A percentile compares a stretch with the other conserved stretches of the same genome.
phyloP scores from a whole-genome alignment of 2,888 invertebrate species.

The Trissoscelio sp. region DNA sequence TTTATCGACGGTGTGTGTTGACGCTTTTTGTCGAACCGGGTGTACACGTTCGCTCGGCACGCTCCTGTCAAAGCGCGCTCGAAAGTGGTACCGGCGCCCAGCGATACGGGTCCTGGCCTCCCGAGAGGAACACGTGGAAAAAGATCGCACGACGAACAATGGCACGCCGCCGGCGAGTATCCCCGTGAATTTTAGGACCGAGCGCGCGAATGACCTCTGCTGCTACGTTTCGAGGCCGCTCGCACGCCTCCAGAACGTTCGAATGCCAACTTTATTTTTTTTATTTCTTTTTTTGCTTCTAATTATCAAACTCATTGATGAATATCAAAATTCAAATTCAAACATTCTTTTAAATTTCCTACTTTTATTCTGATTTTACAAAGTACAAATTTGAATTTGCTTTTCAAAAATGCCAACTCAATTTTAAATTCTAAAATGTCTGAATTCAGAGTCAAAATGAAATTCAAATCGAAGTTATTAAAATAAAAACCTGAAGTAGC shows the following conservation, averaged over 20 bases:
- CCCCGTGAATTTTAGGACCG: conserved; percentile 27
- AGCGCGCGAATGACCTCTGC: conserved; percentile 45
- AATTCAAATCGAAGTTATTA: too few relatives aligned
- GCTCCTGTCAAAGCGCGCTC: conserved; percentile 17
- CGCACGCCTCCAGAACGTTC: conserved; percentile 5
- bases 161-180: conserved; percentile 20
- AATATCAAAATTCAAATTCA: too few relatives aligned
- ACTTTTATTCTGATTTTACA: too few relatives aligned
- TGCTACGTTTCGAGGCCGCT: conserved; percentile 23
- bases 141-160: conserved; percentile 27
- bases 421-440: too few relatives aligned
- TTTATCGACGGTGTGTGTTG: conserved; percentile 15
- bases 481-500: too few relatives aligned
- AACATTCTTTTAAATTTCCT: too few relatives aligned
- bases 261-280: background rate
- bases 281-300: background rate
- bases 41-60: conserved; percentile 18
- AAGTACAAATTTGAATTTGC: too few relatives aligned
- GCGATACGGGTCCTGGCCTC: conserved; percentile 9
- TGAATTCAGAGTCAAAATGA: too few relatives aligned
- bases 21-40: conserved; percentile 8
- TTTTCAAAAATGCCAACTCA: too few relatives aligned
- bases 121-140: conserved; percentile 44
- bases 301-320: too few relatives aligned
- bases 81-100: conserved; percentile 19